phyloP scores from a whole-genome alignment of 1,140 invertebrate species.

The Prorops nasuta region DNA sequence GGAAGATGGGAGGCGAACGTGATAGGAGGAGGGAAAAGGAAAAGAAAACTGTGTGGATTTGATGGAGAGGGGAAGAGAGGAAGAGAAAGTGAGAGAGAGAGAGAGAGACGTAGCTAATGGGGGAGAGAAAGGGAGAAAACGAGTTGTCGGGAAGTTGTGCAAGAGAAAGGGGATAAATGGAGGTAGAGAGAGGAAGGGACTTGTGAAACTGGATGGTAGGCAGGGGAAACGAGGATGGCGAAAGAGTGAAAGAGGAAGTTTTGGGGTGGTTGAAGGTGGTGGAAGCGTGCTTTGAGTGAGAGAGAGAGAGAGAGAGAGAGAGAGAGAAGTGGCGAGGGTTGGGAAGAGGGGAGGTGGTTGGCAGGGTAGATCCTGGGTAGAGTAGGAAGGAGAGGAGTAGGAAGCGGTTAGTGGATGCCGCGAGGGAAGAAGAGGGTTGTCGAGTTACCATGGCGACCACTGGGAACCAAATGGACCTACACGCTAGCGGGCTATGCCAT shows the following conservation, averaged over 20 bases:
- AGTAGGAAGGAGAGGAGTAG: constrained; percentile 10
- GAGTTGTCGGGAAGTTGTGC: no score
- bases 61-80: constrained; percentile 12
- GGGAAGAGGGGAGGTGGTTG: constrained; percentile 16
- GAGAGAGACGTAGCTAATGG: no score
- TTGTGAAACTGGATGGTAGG: constrained; percentile 16
- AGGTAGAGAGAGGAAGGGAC: constrained; percentile 6
- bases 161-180: no score
- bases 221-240: no score
- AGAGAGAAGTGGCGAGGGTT: constrained; percentile 12
- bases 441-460: constrained; percentile 47
- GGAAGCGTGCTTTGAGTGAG: not conserved
- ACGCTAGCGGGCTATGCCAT: constrained; percentile 34
- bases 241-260: not conserved
- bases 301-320: not conserved
- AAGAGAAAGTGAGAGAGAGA: constrained; percentile 15
- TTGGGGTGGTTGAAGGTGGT: not conserved
- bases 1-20: constrained; percentile 7
- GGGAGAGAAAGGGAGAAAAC: no score
- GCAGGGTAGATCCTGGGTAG: constrained; percentile 9
- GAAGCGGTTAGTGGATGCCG: constrained; percentile 28
- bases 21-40: constrained; percentile 3
- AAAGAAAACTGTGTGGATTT: not conserved
- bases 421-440: constrained; percentile 39
- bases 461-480: constrained; percentile 49